Conservation (phyloP, 2,888 invertebrate species). For the Drosophila engyochracea region DNA sequence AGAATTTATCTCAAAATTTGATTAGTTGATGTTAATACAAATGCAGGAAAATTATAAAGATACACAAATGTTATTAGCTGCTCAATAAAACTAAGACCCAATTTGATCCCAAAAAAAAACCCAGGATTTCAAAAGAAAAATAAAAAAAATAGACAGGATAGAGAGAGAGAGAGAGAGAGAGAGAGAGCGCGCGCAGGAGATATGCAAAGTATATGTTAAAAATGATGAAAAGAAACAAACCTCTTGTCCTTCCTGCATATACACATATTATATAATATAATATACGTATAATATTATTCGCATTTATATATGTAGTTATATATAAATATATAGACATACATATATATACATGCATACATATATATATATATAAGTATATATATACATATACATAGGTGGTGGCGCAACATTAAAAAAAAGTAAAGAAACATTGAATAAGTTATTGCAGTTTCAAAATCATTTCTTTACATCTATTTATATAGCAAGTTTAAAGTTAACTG, state of each 20-base stretch:
- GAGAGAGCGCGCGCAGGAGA: constrained; percentile 14
- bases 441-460: constrained; percentile 55
- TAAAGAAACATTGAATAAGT: constrained; percentile 73
- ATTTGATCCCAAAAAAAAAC: neutral
- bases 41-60: constrained; percentile 1
- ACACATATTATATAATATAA: constrained; percentile 44
- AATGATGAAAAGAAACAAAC: constrained; percentile 86
- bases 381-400: constrained; percentile 22
- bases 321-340: constrained; percentile 15
- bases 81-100: neutral
- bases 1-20: constrained; percentile 22
- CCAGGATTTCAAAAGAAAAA: neutral
- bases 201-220: constrained; percentile 63
- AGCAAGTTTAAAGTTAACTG: constrained; percentile 7
- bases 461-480: constrained; percentile 18
- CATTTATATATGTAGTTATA: constrained; percentile 16
- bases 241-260: constrained; percentile 87
- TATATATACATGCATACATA: constrained; percentile 12
- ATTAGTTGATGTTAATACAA: constrained; percentile 25
- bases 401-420: constrained; percentile 55
- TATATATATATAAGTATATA: constrained; percentile 20
- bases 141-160: constrained; percentile 10
- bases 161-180: constrained; percentile 20
- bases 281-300: constrained; percentile 14
- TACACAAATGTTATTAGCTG: neutral